Percentiles rank a stretch among this genome's conserved stretches.
These are phyloP conservation scores for Autographa pulchrina DNA, from an alignment of 2,888 invertebrate genomes.

Conservation along the genomic window DNA sequence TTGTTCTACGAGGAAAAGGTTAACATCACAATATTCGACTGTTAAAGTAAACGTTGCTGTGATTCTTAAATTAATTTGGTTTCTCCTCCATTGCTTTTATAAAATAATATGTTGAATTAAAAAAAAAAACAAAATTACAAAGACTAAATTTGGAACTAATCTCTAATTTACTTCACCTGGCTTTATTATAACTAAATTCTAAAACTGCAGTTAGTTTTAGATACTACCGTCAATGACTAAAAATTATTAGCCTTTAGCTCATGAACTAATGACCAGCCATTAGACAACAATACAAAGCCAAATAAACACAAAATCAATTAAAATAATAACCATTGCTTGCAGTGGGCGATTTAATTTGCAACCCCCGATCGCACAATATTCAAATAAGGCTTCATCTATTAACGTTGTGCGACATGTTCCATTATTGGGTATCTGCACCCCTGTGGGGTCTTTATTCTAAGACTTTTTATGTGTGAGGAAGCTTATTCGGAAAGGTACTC, in stretches of 20 bases:
- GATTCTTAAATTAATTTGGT: too few relatives aligned
- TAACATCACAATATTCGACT: too few relatives aligned
- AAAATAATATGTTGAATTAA: too few relatives aligned
- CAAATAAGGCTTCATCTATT: slow-evolving; percentile 89
- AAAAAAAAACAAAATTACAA: too few relatives aligned
- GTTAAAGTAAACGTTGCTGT: too few relatives aligned
- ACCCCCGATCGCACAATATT: slow-evolving; percentile 86
- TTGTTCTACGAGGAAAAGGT: neutral
- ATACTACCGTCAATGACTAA: too few relatives aligned
- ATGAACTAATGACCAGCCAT: neutral
- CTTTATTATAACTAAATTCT: too few relatives aligned
- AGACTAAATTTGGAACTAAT: too few relatives aligned
- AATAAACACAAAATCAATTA: slow-evolving; percentile 46
- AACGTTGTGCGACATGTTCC: slow-evolving; percentile 83
- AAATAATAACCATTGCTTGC: slow-evolving; percentile 69
- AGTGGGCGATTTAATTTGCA: slow-evolving; percentile 85
- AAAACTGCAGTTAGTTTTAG: too few relatives aligned
- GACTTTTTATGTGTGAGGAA: slow-evolving; percentile 44
- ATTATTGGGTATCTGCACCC: slow-evolving; percentile 85
- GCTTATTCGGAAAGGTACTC: slow-evolving; percentile 13
- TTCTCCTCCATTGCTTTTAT: too few relatives aligned
- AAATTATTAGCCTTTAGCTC: neutral
- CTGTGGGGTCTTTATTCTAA: slow-evolving; percentile 55
- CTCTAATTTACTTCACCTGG: too few relatives aligned
- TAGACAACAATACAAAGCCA: slow-evolving; percentile 19